Evolutionary conservation across 2,888 invertebrate species (phyloP).

Genomic region (Drosophila multiciliata): DNA sequence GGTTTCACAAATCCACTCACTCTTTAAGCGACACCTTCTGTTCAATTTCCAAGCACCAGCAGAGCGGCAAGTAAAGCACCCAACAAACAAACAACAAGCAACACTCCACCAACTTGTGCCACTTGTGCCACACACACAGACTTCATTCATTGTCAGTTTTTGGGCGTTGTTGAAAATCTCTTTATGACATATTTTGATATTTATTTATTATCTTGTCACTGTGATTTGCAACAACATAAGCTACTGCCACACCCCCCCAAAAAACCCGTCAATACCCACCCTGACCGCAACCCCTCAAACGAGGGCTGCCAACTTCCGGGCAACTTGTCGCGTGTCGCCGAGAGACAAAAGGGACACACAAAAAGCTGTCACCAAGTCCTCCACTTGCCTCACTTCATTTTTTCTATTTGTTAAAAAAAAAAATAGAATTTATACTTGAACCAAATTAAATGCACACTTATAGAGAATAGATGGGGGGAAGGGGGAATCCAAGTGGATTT

Average conservation of each 20-base stretch:
- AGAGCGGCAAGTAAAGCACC: neutral
- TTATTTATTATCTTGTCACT: slow-evolving; percentile 84
- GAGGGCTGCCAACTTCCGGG: slow-evolving; percentile 47
- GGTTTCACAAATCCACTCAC: slow-evolving; percentile 11
- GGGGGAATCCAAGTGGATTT: slow-evolving; percentile 59
- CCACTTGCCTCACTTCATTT: slow-evolving; percentile 21
- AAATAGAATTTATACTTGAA: slow-evolving; percentile 55
- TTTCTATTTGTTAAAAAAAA: neutral
- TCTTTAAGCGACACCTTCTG: slow-evolving; percentile 35
- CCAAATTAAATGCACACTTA: slow-evolving; percentile 77
- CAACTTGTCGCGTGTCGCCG: slow-evolving; percentile 61
- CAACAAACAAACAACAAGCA: slow-evolving; percentile 4
- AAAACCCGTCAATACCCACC: slow-evolving; percentile 28
- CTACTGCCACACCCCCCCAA: slow-evolving; percentile 58
- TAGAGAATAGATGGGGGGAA: neutral
- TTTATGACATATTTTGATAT: slow-evolving; percentile 84
- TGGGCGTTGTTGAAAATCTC: slow-evolving; percentile 64
- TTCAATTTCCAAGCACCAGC: slow-evolving; percentile 37
- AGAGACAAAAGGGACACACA: slow-evolving; percentile 57
- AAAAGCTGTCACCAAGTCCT: slow-evolving; percentile 77
- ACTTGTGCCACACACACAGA: neutral
- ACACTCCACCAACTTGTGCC: slow-evolving; percentile 29
- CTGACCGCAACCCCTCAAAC: slow-evolving; percentile 47
- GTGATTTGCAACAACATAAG: slow-evolving; percentile 71
- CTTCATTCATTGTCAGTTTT: slow-evolving; percentile 55